Evolutionary conservation across 2,113 vertebrate species (phyloP).

Genomic region (Mystacornis crossleyi): DNA sequence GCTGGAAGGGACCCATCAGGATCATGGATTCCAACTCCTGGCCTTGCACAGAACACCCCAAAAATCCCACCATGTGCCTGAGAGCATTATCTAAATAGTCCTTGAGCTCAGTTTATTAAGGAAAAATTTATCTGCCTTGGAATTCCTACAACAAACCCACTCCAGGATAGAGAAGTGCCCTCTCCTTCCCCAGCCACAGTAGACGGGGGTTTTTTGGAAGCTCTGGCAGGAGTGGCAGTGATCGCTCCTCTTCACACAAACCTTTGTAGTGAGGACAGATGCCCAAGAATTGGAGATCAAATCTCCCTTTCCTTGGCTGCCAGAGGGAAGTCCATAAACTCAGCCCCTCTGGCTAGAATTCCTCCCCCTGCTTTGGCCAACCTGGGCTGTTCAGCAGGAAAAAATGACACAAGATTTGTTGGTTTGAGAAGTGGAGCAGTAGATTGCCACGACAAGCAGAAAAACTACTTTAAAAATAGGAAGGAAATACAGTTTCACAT

Average conservation of each 20-base stretch:
- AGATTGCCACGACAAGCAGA: not conserved
- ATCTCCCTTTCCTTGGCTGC: not conserved
- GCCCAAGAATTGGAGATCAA: not conserved
- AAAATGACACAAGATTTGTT: accelerated
- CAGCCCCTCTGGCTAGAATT: not conserved
- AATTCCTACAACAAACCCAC: not conserved
- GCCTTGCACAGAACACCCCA: not conserved
- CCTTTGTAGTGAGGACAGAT: not conserved
- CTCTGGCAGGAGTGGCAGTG: accelerated
- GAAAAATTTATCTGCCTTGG: not conserved
- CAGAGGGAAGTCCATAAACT: not conserved
- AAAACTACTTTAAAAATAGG: not conserved
- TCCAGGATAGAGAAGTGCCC: not conserved
- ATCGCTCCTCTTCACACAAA: not conserved
- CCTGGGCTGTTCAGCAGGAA: not conserved
- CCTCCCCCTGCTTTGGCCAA: not conserved
- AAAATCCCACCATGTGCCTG: not conserved
- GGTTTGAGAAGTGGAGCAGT: not conserved
- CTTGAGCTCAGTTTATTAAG: not conserved
- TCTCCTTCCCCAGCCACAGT: not conserved
- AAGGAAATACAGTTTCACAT: not conserved
- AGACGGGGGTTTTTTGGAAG: not conserved
- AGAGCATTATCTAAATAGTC: not conserved
- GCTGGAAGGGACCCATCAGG: not conserved
- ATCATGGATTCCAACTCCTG: not conserved